phyloP scores from a whole-genome alignment of 2,888 invertebrate genomes.

The Oscheius sp. region DNA sequence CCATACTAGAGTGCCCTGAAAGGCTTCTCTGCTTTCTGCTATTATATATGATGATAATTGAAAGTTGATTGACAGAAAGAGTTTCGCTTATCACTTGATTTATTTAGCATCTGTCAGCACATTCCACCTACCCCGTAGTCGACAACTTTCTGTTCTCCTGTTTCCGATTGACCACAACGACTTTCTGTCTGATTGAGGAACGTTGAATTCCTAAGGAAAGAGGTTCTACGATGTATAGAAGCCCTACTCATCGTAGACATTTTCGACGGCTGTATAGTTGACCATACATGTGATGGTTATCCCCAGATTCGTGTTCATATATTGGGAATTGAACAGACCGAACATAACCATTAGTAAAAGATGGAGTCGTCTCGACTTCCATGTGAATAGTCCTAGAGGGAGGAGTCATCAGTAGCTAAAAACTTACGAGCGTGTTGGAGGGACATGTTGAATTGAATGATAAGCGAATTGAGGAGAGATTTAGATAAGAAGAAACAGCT shows the following conservation, averaged over 20 bases:
- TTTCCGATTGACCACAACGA: neutral
- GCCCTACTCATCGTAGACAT: neutral
- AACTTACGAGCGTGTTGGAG: constrained; percentile 22
- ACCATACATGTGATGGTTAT: constrained; percentile 59
- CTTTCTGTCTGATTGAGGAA: neutral
- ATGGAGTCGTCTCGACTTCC: constrained; percentile 48
- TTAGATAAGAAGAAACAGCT: constrained; percentile 24
- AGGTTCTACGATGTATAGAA: neutral
- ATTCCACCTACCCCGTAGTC: constrained; percentile 15
- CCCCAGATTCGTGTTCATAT: constrained; percentile 53
- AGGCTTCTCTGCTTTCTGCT: too few species aligned
- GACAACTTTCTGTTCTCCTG: constrained; percentile 2
- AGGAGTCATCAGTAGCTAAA: neutral
- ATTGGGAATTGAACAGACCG: constrained; percentile 50
- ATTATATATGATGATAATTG: too few species aligned
- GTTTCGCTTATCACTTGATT: constrained; percentile 5
- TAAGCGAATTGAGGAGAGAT: constrained; percentile 13
- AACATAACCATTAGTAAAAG: constrained; percentile 53
- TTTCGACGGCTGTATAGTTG: constrained; percentile 46
- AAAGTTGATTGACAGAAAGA: neutral
- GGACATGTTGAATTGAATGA: constrained; percentile 23
- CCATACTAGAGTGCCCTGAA: constrained; percentile 36
- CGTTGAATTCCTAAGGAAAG: neutral
- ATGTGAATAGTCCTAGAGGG: constrained; percentile 47
- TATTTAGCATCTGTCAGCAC: neutral